Percentiles rank a stretch among this genome's conserved stretches.
phyloP scores from a whole-genome alignment of 2,113 vertebrate genomes.

The Glaucomys volans region DNA sequence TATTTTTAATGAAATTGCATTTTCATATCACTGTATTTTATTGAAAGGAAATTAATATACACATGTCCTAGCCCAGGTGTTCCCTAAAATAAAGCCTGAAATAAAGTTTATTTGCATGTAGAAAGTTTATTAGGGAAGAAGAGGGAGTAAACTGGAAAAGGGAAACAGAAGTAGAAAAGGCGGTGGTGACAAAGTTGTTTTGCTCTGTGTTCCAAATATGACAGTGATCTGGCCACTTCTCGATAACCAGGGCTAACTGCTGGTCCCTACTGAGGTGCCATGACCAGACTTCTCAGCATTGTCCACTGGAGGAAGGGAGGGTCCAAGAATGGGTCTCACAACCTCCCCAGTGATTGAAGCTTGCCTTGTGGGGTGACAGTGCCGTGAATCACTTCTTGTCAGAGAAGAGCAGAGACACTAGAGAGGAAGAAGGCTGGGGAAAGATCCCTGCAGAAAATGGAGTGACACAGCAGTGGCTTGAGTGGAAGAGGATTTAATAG shows the following conservation, averaged over 20 bases:
- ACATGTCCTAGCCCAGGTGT: background rate
- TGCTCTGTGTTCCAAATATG: rapidly evolving
- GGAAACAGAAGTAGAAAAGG: background rate
- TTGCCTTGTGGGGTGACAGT: too few relatives aligned
- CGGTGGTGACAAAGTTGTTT: background rate
- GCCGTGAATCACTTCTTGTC: background rate
- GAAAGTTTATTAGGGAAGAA: background rate
- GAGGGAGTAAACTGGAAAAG: background rate
- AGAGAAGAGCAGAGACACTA: background rate
- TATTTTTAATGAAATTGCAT: background rate
- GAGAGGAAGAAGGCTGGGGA: rapidly evolving
- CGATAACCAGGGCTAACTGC: background rate
- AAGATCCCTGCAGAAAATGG: background rate
- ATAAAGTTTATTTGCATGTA: background rate
- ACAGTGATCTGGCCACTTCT: too few relatives aligned
- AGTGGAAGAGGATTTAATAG: background rate
- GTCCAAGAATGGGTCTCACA: background rate
- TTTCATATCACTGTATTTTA: background rate
- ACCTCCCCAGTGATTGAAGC: background rate
- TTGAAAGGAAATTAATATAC: background rate
- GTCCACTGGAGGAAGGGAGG: background rate
- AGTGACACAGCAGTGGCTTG: rapidly evolving
- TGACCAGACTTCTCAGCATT: background rate
- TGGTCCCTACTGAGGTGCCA: background rate
- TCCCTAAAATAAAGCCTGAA: background rate